These are phyloP conservation scores for Leucoraja erinaceus DNA, from an alignment of 2,113 vertebrate species.

Conservation along the genomic window DNA sequence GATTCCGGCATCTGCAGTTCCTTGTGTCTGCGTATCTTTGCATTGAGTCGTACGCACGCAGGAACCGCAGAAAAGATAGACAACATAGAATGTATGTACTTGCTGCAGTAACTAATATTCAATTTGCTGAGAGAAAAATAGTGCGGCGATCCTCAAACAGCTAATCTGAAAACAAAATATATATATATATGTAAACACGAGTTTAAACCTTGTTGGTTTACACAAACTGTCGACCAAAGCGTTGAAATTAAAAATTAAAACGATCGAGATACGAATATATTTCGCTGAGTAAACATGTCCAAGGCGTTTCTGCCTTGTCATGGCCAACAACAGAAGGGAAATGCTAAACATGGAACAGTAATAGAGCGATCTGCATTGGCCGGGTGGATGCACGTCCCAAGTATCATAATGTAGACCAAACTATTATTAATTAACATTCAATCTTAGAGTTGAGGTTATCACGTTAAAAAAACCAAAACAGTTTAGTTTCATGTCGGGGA, in stretches of 20 bases:
- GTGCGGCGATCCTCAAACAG: not conserved
- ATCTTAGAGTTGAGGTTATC: not conserved
- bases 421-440: not conserved
- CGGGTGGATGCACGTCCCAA: not conserved
- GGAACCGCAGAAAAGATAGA: not conserved
- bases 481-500: too few relatives aligned
- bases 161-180: not conserved
- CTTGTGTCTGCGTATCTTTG: not conserved
- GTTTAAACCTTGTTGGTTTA: not conserved
- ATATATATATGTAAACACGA: not conserved
- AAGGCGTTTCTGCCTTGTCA: not conserved
- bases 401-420: not conserved
- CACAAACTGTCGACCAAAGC: not conserved
- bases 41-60: not conserved
- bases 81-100: not conserved
- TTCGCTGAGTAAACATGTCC: not conserved
- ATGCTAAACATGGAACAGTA: not conserved
- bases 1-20: too few relatives aligned
- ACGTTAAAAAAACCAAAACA: not conserved
- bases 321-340: not conserved
- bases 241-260: too few relatives aligned
- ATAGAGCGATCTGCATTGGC: not conserved
- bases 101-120: not conserved
- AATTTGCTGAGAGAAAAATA: not conserved
- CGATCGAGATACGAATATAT: too few relatives aligned